Base-by-base conservation (phyloP, 2,888 invertebrate genomes). In the Charanyca ferruginea region DNA sequence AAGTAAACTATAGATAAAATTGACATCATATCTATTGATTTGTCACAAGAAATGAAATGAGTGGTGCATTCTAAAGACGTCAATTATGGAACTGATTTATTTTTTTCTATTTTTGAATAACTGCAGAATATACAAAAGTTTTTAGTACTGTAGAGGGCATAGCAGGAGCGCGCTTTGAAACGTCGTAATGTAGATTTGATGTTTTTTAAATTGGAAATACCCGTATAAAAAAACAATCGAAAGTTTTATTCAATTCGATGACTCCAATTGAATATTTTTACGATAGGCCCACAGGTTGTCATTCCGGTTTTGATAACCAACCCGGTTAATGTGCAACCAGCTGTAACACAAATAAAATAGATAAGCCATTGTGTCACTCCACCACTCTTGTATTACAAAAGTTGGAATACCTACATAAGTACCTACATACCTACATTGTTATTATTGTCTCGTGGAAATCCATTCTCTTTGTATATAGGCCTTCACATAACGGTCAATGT, bases 401-500 rank as follows among this genome's bases (percentile, higher is more conserved):
- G 5, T 22, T 51, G 16, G 25, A 28, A 41, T 41, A 49, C 5
- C 20, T 35, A 42, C n/a, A n/a, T n/a, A 42, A 2, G 13, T 16
- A 38, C 22, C 16, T 42, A 22, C 3, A 18, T 41, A 42, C 3
- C 16, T 41, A 42, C 52, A 49, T 73, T 35, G 38, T 57, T 74
- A 22, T 66, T 55, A 62, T 57, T 72, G 58, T 79, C 35, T 58
- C 28, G 38, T 25, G 9, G 53, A 25, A 38, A 1, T 47, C 75
- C 73, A 32, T 79, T 75, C 79, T 74, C 75, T 75, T 74, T 62
- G 58, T 67, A 48, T 42, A 53, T 52, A 77, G 51, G 55, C 75
- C 79, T 75, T 59, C 75, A 22, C 23, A 13, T 51, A 64, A 52
- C 76, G 76, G 76, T 79, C 80, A 76, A 48, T 28, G 79, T 13